Base-by-base conservation (phyloP, 2,113 vertebrate species). In the Colinus virginianus region DNA sequence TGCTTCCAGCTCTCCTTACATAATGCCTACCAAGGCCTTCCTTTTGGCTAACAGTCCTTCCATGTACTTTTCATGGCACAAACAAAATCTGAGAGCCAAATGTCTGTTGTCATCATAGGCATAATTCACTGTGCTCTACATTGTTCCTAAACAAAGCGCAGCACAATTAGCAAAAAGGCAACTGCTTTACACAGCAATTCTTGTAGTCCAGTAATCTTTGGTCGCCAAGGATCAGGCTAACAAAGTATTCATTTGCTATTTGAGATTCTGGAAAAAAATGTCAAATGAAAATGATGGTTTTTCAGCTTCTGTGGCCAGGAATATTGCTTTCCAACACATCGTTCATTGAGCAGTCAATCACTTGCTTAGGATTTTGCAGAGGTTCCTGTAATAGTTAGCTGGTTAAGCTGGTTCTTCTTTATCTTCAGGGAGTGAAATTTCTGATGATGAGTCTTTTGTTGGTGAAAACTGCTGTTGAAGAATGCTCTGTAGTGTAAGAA, bases 201-300 rank as follows among this genome's bases (percentile, higher is more conserved):
- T 94, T 95, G 81, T 86, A 79, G 56, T 84, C 90, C 71, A 89
- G 86, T 71, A 84, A 76, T 77, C 90, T 48, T 70, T 48, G 83
- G 45, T 49, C 84, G 82, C 36, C 11, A 40, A 91, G 62, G 82
- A 82, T 70, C 63, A 59, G 38, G 20, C 79, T 51, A 83, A 49
- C 38, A 88, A 93, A 77, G 28, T 46, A 77, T 90, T 95, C 79
- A 89, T 94, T 94, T 96, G 43, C 85, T 92, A 30, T 84, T 88
- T 96, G 94, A 90, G 36, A 76, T 61, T 63, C 66, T 96, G 90
- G 71, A 81, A 88, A 88, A 90, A 59, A 71, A 32, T 80, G 80
- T 91, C 82, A 83, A 20, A 53, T 38, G 79, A 71, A 34, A 70
- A 55, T 19, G 8, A 56, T 38, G 58, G 19, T 9, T 85, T 67